Evolutionary conservation across 2,797 vertebrate genomes (phyloP).

Genomic region (Sebastes itinus): DNA sequence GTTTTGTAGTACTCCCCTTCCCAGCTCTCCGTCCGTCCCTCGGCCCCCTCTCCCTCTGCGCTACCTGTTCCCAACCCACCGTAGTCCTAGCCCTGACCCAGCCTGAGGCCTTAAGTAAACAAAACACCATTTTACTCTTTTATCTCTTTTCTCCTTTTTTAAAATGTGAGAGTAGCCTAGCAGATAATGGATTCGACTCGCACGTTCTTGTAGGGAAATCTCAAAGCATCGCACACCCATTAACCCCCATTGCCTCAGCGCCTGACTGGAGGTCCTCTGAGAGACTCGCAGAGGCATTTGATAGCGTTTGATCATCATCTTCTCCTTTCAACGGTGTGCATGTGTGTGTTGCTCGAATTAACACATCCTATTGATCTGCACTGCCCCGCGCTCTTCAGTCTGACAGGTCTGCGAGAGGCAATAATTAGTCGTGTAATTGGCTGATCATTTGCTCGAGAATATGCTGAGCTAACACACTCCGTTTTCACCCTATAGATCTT

Average conservation of each 20-base stretch:
- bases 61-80: conserved; percentile 30
- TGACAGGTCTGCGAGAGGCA: conserved; percentile 65
- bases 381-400: conserved; percentile 11
- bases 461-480: conserved; percentile 56
- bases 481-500: conserved; percentile 25
- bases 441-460: conserved; percentile 64
- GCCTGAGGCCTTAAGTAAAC: conserved; percentile 48
- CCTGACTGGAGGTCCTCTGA: conserved; percentile 49
- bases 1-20: not conserved
- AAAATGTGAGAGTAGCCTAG: conserved; percentile 16
- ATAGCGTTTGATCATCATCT: conserved; percentile 68
- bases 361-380: conserved; percentile 59
- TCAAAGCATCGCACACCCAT: conserved; percentile 51
- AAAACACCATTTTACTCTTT: conserved; percentile 37
- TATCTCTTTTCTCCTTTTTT: conserved; percentile 4
- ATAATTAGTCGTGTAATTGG: conserved; percentile 74
- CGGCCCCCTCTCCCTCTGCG: not conserved
- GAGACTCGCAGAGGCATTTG: conserved; percentile 46
- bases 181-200: conserved; percentile 51
- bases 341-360: conserved; percentile 34
- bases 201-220: conserved; percentile 43
- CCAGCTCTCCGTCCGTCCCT: not conserved
- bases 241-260: conserved; percentile 63
- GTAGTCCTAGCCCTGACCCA: conserved; percentile 32
- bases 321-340: conserved; percentile 26